Percentiles rank a stretch among this genome's conserved stretches.
Evolutionary conservation across 2,888 invertebrate species (phyloP).

Genomic region (Agrotis segetum): DNA sequence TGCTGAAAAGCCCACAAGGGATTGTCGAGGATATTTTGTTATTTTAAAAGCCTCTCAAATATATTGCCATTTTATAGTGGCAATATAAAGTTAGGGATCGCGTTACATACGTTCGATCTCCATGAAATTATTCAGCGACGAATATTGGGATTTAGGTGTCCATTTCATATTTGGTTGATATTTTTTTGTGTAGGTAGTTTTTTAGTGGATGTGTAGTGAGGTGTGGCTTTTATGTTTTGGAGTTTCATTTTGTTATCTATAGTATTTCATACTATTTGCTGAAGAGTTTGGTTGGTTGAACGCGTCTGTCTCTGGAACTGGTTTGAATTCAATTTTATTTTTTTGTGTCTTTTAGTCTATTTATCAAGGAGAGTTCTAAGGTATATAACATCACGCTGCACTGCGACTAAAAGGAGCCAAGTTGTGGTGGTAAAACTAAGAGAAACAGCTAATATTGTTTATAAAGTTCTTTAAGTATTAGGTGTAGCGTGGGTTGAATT

Average conservation of each 20-base stretch:
- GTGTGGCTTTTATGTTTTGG: not conserved
- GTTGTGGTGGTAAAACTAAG: too few species aligned
- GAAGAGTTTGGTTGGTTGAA: too few species aligned
- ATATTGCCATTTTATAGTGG: slow-evolving; percentile 65
- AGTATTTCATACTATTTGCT: too few species aligned
- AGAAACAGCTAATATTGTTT: too few species aligned
- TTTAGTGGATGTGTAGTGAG: not conserved
- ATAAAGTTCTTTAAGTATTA: too few species aligned
- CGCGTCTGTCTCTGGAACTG: too few species aligned
- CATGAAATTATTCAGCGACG: slow-evolving; percentile 42
- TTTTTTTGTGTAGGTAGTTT: slow-evolving; percentile 36
- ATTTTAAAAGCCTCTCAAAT: slow-evolving; percentile 63
- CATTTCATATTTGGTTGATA: slow-evolving; percentile 10
- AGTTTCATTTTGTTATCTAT: not conserved
- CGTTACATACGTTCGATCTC: slow-evolving; percentile 51
- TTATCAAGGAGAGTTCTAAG: too few species aligned
- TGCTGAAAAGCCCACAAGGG: slow-evolving; percentile 59
- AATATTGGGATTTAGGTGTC: slow-evolving; percentile 41
- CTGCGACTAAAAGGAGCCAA: too few species aligned
- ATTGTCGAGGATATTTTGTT: slow-evolving; percentile 61
- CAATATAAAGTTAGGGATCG: slow-evolving; percentile 52
- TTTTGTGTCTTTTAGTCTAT: too few species aligned
- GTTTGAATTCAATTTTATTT: too few species aligned
- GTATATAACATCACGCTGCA: too few species aligned
- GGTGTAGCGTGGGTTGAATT: too few species aligned